phyloP scores from a whole-genome alignment of 2,797 vertebrate genomes.

The Heterohyrax brucei region DNA sequence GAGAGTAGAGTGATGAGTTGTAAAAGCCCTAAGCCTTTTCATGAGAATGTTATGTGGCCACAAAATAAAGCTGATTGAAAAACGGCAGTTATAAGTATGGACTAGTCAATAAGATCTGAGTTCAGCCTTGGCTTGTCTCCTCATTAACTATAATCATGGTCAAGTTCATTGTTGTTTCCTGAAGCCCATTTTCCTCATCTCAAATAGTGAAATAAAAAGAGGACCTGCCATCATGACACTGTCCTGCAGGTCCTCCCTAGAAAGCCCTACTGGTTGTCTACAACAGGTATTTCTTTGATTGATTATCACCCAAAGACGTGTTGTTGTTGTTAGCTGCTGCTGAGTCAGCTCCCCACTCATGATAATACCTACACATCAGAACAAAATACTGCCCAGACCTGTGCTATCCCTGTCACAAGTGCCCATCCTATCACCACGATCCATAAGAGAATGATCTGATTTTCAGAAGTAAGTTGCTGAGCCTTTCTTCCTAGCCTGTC shows the following conservation, averaged over 20 bases:
- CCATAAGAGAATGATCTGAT: neutral
- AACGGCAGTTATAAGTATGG: neutral
- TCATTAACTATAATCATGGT: slow-evolving; percentile 1
- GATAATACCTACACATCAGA: neutral
- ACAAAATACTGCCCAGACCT: neutral
- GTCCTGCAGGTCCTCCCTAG: neutral
- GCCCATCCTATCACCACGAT: neutral
- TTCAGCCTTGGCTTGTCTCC: neutral
- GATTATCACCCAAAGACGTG: neutral
- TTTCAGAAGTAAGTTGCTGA: too few species aligned
- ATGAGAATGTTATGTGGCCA: neutral
- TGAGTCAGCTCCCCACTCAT: neutral
- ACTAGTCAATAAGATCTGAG: neutral
- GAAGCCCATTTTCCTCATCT: slow-evolving; percentile 50
- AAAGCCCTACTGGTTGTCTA: neutral
- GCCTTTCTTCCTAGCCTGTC: too few species aligned
- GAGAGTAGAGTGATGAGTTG: slow-evolving; percentile 24
- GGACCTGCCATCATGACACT: neutral
- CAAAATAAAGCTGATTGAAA: slow-evolving; percentile 59
- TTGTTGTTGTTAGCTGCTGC: neutral
- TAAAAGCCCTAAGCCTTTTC: slow-evolving; percentile 25
- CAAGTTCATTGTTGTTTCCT: slow-evolving; percentile 51
- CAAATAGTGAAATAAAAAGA: slow-evolving; percentile 19
- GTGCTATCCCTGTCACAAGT: neutral
- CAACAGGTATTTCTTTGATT: neutral